A percentile compares a stretch with the other conserved stretches of the same genome.
Conservation (phyloP, 2,113 vertebrate species). For the Calidris pygmaea region DNA sequence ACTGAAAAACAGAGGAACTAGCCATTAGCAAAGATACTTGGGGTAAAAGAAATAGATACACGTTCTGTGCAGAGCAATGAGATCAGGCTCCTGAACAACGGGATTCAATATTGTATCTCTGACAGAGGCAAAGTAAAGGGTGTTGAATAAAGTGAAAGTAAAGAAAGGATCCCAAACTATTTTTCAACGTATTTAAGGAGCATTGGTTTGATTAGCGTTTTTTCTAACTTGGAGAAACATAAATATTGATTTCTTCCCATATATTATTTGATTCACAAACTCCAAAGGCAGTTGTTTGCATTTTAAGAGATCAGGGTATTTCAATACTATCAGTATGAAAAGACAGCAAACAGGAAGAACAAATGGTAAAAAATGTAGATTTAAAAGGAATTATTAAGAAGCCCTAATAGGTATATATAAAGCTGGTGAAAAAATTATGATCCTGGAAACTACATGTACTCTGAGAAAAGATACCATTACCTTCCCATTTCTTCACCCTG, state of each 20-base stretch:
- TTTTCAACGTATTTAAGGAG: neutral
- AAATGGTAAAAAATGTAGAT: neutral
- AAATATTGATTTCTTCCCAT: neutral
- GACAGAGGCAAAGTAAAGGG: neutral
- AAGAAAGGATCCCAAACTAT: neutral
- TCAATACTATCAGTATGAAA: neutral
- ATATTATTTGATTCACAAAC: neutral
- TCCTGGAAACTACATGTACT: neutral
- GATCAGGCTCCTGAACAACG: neutral
- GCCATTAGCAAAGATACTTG: neutral
- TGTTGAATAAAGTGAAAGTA: neutral
- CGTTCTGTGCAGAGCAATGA: neutral
- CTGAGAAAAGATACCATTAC: neutral
- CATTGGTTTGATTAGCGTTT: neutral
- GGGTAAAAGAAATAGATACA: neutral
- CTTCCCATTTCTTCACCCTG: neutral
- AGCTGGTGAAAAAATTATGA: neutral
- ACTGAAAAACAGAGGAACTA: neutral
- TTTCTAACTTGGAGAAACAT: neutral
- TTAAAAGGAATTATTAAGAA: neutral
- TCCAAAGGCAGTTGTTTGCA: neutral
- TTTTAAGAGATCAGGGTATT: neutral
- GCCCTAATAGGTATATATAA: neutral
- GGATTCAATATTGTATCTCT: neutral
- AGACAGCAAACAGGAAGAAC: neutral